Evolutionary conservation across 2,113 vertebrate species (phyloP).

Genomic region (Barbus barbus): DNA sequence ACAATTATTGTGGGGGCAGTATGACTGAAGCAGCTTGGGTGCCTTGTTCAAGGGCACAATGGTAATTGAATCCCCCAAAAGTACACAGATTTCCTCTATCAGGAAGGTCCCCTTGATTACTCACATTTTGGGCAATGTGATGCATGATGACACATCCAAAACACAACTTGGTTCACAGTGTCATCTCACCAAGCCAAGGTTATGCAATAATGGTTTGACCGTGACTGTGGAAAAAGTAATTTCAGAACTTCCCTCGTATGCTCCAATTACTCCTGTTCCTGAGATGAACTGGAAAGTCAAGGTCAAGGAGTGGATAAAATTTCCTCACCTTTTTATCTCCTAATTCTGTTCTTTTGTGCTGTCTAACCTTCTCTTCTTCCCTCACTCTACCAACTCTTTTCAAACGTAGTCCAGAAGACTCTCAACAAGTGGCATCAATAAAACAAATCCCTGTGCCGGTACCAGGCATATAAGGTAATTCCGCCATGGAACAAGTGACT

Average conservation of each 20-base stretch:
- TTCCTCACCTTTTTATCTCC: background rate
- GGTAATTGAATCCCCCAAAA: background rate
- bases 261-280: background rate
- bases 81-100: background rate
- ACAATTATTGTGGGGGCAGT: background rate
- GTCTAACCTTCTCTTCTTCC: background rate
- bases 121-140: background rate
- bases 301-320: background rate
- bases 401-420: background rate
- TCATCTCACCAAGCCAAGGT: constrained; percentile 9
- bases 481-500: constrained; percentile 31
- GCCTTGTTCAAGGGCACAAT: background rate
- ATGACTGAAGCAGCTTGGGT: background rate
- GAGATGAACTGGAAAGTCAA: constrained; percentile 7
- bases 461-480: constrained; percentile 1
- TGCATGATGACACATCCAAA: background rate
- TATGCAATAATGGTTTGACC: constrained; percentile 11
- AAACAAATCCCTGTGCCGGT: background rate
- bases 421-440: background rate
- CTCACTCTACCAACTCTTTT: background rate
- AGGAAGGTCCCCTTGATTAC: background rate
- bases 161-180: background rate
- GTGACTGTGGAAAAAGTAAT: constrained; percentile 13
- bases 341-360: background rate
- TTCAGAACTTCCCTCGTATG: background rate